phyloP scores from a whole-genome alignment of 2,797 vertebrate species.

The Hemibagrus guttatus region DNA sequence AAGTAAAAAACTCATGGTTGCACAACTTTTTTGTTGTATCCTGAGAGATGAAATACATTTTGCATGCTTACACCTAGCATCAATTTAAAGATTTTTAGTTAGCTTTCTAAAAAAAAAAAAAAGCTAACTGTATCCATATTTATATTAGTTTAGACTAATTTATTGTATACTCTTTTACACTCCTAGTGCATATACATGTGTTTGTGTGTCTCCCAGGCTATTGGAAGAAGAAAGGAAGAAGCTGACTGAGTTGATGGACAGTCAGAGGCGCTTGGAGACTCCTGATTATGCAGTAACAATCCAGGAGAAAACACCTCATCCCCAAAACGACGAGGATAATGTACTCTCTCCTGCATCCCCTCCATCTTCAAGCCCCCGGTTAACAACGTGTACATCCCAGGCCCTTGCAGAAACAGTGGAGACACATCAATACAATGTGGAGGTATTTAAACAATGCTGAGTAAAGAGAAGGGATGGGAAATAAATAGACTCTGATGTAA shows the following conservation, averaged over 20 bases:
- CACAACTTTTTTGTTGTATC: neutral
- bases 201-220: conserved; percentile 61
- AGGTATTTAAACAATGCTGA: conserved; percentile 15
- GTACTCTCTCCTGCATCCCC: neutral
- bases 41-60: neutral
- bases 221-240: conserved; percentile 75
- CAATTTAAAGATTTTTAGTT: neutral
- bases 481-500: neutral
- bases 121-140: neutral
- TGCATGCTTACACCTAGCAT: neutral
- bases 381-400: neutral
- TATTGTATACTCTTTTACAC: neutral
- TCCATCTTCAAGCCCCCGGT: neutral
- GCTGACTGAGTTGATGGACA: conserved; percentile 67
- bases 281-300: conserved; percentile 39
- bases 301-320: conserved; percentile 39
- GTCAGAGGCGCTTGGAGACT: conserved; percentile 68
- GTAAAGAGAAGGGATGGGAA: neutral
- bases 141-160: neutral
- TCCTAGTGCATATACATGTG: neutral
- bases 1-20: neutral
- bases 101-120: neutral
- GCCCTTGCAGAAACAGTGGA: neutral
- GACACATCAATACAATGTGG: conserved; percentile 3
- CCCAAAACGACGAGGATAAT: conserved; percentile 55